Evolutionary conservation across 2,888 invertebrate species (phyloP), one percentile per base, ranked within the genome.

Genomic region (Argynnis bischoffii): DNA sequence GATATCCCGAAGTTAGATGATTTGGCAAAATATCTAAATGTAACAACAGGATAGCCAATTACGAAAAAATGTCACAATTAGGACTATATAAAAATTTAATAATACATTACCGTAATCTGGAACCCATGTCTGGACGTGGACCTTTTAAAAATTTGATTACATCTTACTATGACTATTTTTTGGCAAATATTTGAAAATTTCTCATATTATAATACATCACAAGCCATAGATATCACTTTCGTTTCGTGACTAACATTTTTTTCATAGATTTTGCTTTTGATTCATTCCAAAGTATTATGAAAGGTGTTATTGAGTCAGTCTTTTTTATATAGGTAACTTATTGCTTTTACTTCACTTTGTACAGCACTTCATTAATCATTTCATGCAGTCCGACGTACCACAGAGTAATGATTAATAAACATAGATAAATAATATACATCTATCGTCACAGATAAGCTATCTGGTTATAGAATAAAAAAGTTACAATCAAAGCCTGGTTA

Each of bases 101-200:
- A 21, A 18, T 48, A 50, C 46, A 74, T 81, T 87, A 90, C 91
- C 91, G 87, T 81, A 91, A 78, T 87, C 91, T 88, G 86, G 91
- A 91, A 89, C 91, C 90, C 91, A 91, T 91, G 82, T 86, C 88
- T 89, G 84, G 82, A 88, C 85, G 87, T 89, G 88, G 85, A 86
- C 16, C 16, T 61, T 21, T 76, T 72, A 71, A 80, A 81, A 80
- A 84, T 85, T 81, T 79, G 80, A 79, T 87, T 85, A 87, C 85
- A 86, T 86, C 76, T 87, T 89, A 84, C 71, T 66, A 26, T 55
- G 55, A 57, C 53, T 67, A 69, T 67, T 65, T 65, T 69, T 63
- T 67, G 59, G 60, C 55, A 50, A 61, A 61, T 66, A 66, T 55
- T 71, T 15, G 46, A 55, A 77, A 79, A 77, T 77, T 65, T 78